Base-by-base conservation (phyloP, 1,140 invertebrate genomes). In the Conus ventricosus region DNA sequence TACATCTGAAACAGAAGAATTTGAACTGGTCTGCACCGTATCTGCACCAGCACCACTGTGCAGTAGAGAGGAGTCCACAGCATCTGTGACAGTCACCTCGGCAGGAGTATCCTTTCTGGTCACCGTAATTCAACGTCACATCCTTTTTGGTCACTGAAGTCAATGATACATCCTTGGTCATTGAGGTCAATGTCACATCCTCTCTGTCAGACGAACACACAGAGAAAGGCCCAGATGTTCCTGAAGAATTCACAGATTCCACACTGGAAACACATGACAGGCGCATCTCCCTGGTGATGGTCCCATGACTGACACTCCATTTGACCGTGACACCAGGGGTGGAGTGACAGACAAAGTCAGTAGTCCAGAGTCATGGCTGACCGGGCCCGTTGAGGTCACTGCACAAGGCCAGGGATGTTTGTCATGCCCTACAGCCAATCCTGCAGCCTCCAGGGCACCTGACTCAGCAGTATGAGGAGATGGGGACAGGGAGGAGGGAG, bases 391-490 rank as follows among this genome's bases (percentile, higher is more conserved):
- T 7, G 67, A 71, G 20, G 67, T 20, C 13, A 71, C 23, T 7
- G 67, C 20, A 17, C 67, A 11, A n/a, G 67, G 23, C 67, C 67
- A 71, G 57, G 23, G 82, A 84, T 54, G 54, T 84, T 54, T 84
- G 82, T 84, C 82, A 39, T 8, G 55, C 6, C 57, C 57, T 13
- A 84, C 55, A 63, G 57, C 82, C 57, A 67, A 39, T n/a, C 82
- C 82, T 39, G 57, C 82, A 13, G n/a, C 17, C 23, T 63, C 82
- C 55, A 84, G 82, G 53, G 27, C 27, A 6, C 53, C 53, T 20
- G 54, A 54, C n/a, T 84, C 82, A 84, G 82, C 82, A 84, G 82
- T 67, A 25, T 60, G 82, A 60, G 55, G 82, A 6, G 54, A 63
- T 11, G n/a, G 27, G 82, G 82, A 39, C 25, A 80, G 11, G 78